These are phyloP conservation scores for Opisthocomus hoazin DNA, from an alignment of 2,113 vertebrate species.

Conservation along the genomic window DNA sequence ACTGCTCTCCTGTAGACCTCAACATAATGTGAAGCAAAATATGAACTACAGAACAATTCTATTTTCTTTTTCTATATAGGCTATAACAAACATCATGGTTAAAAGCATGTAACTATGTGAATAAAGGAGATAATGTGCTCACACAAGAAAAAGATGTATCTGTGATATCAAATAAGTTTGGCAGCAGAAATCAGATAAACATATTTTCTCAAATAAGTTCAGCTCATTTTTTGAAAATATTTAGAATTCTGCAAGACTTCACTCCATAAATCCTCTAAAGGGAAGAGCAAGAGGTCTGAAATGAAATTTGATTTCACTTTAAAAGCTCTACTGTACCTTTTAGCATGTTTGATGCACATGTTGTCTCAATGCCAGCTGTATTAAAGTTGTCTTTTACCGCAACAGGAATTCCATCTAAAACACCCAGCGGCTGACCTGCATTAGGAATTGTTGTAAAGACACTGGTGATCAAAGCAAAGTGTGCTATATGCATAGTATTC, in stretches of 20 bases:
- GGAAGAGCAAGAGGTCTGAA: background rate
- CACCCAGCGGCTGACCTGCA: conserved; percentile 80
- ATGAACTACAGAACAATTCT: accelerated
- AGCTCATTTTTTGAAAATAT: background rate
- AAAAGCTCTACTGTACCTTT: conserved; percentile 75
- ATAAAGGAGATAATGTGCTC: background rate
- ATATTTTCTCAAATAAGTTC: background rate
- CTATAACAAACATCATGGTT: background rate
- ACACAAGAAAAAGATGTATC: background rate
- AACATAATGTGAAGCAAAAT: background rate
- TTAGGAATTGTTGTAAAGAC: background rate
- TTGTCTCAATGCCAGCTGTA: conserved; percentile 86
- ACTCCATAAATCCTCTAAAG: background rate
- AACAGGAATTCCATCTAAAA: conserved; percentile 92
- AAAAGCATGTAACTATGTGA: background rate
- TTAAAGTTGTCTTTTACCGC: conserved; percentile 97
- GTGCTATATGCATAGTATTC: background rate
- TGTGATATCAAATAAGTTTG: background rate
- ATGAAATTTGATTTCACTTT: background rate
- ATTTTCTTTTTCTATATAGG: background rate
- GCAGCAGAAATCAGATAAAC: background rate
- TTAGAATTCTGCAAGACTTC: background rate
- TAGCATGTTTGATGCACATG: conserved; percentile 94
- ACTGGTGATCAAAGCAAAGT: background rate
- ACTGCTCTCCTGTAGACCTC: background rate